Evolutionary conservation across 1,140 invertebrate species (phyloP), one percentile per base, ranked within the genome.

Genomic region (Portunus trituberculatus): DNA sequence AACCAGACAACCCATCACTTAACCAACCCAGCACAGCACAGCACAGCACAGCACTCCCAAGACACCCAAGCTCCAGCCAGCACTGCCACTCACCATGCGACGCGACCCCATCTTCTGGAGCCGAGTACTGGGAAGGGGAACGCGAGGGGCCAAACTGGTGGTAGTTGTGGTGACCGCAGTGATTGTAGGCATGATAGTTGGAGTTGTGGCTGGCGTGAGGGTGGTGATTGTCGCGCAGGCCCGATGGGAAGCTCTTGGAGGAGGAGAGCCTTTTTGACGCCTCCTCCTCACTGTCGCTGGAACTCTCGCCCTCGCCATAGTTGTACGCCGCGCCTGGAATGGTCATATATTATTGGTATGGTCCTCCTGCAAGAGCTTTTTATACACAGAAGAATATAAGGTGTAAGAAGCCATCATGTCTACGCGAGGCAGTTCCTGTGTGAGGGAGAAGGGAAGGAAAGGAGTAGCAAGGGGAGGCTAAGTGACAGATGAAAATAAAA

Each of bases 281-380:
- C 97, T 98, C 98, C 96, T 98, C 98, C 96, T 98, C 98, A 46
- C 98, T 98, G 97, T 98, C 98, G 39, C 98, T 98, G 91, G 98
- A 98, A 14, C 98, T 98, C 96, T 98, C 98, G 25, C 96, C 96
- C 95, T 97, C 97, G 87, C 97, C 97, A 96, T 97, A 97, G 39
- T 97, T 97, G 96, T 97, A 98, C 10, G 97, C 97, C 96, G 97
- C 97, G 39, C 97, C 98, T 95, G 92, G 0, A 31, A 8, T 25
- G 2, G 14, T 48, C 45, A 92, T 3, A 48, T 91, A 6, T 39
- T 39, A 39, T 6, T 39, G 39, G 39, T 39, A 6, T 39, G 39
- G 39, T 39, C 39, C 6, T 39, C 39, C 39, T 6, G 39, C 6
- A 6, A 2, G 39, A 39, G 39, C 39, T 2, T 39, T 39, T 6